Base-by-base conservation (phyloP, 2,797 vertebrate species). In the Argentina silus region DNA sequence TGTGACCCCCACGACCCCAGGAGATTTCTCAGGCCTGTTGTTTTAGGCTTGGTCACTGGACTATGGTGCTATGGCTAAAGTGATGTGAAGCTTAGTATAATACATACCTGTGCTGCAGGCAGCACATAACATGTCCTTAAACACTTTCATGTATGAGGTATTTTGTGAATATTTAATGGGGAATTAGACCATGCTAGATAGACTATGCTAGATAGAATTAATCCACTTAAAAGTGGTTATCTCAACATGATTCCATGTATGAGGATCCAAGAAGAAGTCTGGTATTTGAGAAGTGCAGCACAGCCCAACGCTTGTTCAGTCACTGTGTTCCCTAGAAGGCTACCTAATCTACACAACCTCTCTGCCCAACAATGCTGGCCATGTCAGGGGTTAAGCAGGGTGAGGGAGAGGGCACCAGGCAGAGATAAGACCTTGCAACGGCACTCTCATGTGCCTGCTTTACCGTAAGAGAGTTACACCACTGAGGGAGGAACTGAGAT, bases 1-100 rank as follows among this genome's bases (percentile, higher is more conserved):
- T 79, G 23, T 67, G 75, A 79, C 77, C 74, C 79, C 70, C 75
- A 71, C 71, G 76, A 76, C 79, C 81, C 59, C 55, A 63, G 48
- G 60, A 69, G 74, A 74, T 67, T 79, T 70, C 75, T 21, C 59
- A 65, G 74, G 74, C 69, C 64, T 19, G 50, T 72, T 68, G 73
- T 76, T 80, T 67, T 75, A 14, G 78, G 11, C 15, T 48, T 45
- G 50, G 43, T 60, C 48, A 43, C 53, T n/a, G 69, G 53, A 55
- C 55, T 64, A 67, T 23, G 53, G 15, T 64, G 74, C 44, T 19
- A 17, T 19, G 47, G 72, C 23, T 60, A 60, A 60, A 60, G 59
- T 42, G 57, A 60, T 21, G 11, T 36, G 15, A 57, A 61, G 57
- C 57, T 60, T 27, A 60, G 59, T 61, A 36, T 23, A 61, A 27